phyloP scores from a whole-genome alignment of 2,888 invertebrate genomes.

The Dastarcus helophoroides region DNA sequence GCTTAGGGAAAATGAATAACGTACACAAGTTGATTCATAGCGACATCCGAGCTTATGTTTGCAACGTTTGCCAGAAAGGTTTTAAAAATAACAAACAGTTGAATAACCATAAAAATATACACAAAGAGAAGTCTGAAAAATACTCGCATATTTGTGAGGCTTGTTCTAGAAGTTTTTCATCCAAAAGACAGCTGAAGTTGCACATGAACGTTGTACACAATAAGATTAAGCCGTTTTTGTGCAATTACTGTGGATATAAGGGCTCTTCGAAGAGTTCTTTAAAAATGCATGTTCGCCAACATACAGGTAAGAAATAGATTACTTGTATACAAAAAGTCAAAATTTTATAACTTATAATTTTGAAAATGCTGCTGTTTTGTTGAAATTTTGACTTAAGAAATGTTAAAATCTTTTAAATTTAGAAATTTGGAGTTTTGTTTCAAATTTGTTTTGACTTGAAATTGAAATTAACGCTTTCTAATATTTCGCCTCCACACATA shows the following conservation, averaged over 20 bases:
- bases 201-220: constrained; percentile 56
- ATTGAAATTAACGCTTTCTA: too few relatives aligned
- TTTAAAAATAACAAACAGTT: constrained; percentile 74
- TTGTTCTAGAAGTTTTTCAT: constrained; percentile 48
- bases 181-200: constrained; percentile 39
- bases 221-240: constrained; percentile 53
- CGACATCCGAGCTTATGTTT: constrained; percentile 48
- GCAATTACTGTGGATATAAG: constrained; percentile 56
- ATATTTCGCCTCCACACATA: too few relatives aligned
- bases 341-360: too few relatives aligned
- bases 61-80: constrained; percentile 58
- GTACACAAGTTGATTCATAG: constrained; percentile 68
- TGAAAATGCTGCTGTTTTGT: too few relatives aligned
- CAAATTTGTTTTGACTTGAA: too few relatives aligned
- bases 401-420: too few relatives aligned
- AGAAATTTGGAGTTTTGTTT: too few relatives aligned
- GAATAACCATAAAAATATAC: constrained; percentile 60
- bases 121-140: constrained; percentile 36
- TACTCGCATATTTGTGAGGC: constrained; percentile 40
- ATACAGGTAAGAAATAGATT: constrained; percentile 53
- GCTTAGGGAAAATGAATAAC: constrained; percentile 56
- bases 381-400: too few relatives aligned
- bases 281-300: constrained; percentile 55
- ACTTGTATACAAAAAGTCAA: too few relatives aligned
- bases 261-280: constrained; percentile 53